Evolutionary conservation across 1,140 invertebrate species (phyloP).

Genomic region (Drosophila tsacasi): DNA sequence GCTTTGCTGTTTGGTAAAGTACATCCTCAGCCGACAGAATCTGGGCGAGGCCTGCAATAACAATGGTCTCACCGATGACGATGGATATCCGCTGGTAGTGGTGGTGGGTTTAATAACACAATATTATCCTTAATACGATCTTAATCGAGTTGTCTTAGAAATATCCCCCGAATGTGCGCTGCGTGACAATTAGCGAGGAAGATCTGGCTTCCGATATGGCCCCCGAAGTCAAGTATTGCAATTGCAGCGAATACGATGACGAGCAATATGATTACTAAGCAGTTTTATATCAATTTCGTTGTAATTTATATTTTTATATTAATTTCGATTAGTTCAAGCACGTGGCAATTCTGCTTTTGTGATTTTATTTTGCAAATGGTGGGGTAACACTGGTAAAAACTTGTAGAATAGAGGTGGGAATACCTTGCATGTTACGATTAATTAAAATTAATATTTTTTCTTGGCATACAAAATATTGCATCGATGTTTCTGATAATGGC

Average conservation of each 20-base stretch:
- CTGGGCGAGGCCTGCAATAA: constrained; percentile 52
- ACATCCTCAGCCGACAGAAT: constrained; percentile 61
- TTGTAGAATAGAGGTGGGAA: too few relatives aligned
- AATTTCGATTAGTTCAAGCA: not conserved
- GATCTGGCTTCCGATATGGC: constrained; percentile 64
- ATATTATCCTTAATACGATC: not conserved
- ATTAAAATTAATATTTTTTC: too few relatives aligned
- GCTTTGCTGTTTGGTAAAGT: constrained; percentile 71
- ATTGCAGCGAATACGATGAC: constrained; percentile 45
- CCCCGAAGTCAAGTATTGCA: constrained; percentile 54
- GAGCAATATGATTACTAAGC: constrained; percentile 37
- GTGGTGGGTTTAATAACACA: constrained; percentile 39
- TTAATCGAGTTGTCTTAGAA: constrained; percentile 20
- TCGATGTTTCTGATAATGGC: too few relatives aligned
- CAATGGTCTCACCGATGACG: constrained; percentile 60
- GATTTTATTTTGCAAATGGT: not conserved
- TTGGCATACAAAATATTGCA: too few relatives aligned
- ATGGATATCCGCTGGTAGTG: constrained; percentile 66
- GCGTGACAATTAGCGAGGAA: constrained; percentile 56
- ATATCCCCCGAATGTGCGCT: constrained; percentile 66
- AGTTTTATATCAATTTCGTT: constrained; percentile 7
- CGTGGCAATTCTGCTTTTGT: not conserved
- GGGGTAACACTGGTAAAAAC: not conserved
- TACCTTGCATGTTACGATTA: too few relatives aligned
- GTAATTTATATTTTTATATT: constrained; percentile 35